phyloP scores from a whole-genome alignment of 23 tunicate species.

The Phallusia fumigata region DNA sequence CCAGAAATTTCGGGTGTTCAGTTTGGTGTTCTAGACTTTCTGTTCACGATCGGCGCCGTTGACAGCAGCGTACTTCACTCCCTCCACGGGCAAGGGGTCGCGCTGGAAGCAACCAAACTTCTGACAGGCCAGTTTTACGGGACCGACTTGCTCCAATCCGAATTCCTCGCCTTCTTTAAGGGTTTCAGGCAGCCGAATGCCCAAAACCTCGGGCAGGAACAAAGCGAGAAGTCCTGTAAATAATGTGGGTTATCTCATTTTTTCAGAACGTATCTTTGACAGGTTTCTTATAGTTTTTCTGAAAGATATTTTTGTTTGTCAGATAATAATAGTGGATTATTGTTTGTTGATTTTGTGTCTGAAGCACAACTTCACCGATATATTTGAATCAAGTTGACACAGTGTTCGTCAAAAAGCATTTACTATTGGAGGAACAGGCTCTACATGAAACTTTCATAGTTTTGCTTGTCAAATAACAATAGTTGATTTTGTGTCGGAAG shows the following conservation, averaged over 20 bases:
- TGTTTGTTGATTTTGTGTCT: not conserved
- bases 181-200: constrained; percentile 78
- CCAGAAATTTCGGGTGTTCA: too few relatives aligned
- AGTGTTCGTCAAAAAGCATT: too few relatives aligned
- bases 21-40: not conserved
- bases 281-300: too few relatives aligned
- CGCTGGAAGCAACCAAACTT: not conserved
- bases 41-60: not conserved
- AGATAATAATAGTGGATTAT: too few relatives aligned
- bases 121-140: not conserved
- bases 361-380: not conserved
- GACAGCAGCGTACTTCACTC: not conserved
- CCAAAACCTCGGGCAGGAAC: constrained; percentile 77
- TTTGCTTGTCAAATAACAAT: too few relatives aligned
- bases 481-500: too few relatives aligned
- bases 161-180: constrained; percentile 84
- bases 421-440: too few relatives aligned
- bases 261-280: too few relatives aligned
- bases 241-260: too few relatives aligned
- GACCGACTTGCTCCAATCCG: constrained; percentile 55
- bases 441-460: too few relatives aligned
- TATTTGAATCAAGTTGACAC: too few relatives aligned
- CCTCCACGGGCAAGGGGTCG: not conserved
- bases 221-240: constrained; percentile 53
- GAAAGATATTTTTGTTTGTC: too few relatives aligned